Conservation (phyloP, 2,797 vertebrate genomes). For the Bradypodion ventrale region DNA sequence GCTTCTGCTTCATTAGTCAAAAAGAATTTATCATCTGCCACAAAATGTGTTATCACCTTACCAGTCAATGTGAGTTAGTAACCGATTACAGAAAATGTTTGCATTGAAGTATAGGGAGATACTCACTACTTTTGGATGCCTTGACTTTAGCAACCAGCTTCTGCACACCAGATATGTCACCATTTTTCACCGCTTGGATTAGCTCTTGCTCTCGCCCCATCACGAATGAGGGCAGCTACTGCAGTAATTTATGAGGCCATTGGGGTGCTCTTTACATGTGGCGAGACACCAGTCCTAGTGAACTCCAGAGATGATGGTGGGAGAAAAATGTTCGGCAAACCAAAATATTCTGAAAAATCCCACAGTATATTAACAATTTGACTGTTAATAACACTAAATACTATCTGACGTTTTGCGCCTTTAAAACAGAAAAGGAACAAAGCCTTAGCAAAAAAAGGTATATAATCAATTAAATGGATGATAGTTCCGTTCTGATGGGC, state of each 20-base stretch:
- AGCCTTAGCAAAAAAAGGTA: constrained; percentile 37
- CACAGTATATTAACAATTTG: constrained; percentile 56
- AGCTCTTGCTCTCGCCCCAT: constrained; percentile 84
- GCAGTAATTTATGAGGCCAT: constrained; percentile 61
- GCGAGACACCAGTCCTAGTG: constrained; percentile 40
- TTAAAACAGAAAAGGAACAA: neutral
- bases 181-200: constrained; percentile 81
- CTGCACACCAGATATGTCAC: constrained; percentile 78
- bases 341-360: constrained; percentile 46
- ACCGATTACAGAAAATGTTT: neutral
- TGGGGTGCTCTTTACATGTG: neutral
- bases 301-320: neutral
- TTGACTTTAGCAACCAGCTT: constrained; percentile 82
- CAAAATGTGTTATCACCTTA: neutral
- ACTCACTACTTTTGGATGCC: constrained; percentile 81
- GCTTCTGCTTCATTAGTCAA: neutral
- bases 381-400: constrained; percentile 27
- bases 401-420: constrained; percentile 25
- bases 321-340: constrained; percentile 42
- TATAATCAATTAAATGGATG: constrained; percentile 42
- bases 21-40: neutral
- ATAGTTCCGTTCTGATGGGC: neutral
- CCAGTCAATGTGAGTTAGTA: neutral
- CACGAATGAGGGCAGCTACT: constrained; percentile 50
- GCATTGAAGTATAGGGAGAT: constrained; percentile 5